Evolutionary conservation across 2,888 invertebrate species (phyloP).

Genomic region (Brachyopa scutellaris): DNA sequence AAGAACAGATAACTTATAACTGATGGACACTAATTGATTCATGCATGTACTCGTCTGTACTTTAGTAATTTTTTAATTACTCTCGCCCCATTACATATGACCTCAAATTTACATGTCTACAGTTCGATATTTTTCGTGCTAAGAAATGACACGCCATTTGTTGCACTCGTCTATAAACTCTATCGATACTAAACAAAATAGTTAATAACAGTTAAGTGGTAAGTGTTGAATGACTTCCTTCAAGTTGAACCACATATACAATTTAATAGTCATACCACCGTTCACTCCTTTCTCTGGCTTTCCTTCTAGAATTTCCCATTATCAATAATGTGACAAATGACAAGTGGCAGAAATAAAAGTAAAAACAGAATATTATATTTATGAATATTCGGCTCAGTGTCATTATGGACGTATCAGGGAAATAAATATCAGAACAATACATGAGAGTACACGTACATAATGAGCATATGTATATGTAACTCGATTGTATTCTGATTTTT

Average conservation of each 20-base stretch:
- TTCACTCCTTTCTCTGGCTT: not conserved
- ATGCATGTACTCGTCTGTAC: no score
- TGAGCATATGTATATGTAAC: conserved; percentile 11
- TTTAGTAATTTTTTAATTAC: not conserved
- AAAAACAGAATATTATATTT: not conserved
- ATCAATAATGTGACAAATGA: conserved; percentile 2
- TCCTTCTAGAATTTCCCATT: not conserved
- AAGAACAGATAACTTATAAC: not conserved
- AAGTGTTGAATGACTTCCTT: conserved; percentile 14
- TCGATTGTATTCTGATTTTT: not conserved
- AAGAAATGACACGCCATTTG: conserved; percentile 11
- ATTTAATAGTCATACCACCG: not conserved
- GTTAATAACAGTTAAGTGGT: conserved; percentile 21
- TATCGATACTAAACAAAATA: no score
- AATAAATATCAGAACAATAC: conserved; percentile 30
- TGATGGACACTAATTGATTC: not conserved
- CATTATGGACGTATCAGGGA: not conserved
- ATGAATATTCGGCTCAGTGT: not conserved
- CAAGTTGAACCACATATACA: conserved; percentile 16
- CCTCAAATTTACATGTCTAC: not conserved
- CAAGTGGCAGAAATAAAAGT: not conserved
- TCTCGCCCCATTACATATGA: not conserved
- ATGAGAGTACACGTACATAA: no score
- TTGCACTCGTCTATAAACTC: not conserved
- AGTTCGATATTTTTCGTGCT: not conserved